Evolutionary conservation across 1,140 invertebrate species (phyloP).

Genomic region (Potamilus streckersoni): DNA sequence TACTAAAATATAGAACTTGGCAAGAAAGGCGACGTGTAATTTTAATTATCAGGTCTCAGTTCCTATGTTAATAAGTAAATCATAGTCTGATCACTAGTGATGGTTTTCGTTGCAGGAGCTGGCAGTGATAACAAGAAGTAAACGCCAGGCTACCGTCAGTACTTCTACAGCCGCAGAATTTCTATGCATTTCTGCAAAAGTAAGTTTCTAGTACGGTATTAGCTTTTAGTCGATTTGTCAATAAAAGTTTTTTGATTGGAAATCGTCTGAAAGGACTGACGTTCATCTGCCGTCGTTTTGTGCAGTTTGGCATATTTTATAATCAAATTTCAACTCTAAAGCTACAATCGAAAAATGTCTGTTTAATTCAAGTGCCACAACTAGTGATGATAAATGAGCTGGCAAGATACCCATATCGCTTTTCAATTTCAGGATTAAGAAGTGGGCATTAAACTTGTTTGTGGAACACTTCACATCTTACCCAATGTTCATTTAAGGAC

Average conservation of each 20-base stretch:
- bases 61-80: too few species aligned
- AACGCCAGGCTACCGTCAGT: conserved; percentile 55
- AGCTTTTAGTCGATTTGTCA: not conserved
- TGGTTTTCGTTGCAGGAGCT: conserved; percentile 48
- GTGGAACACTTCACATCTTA: too few species aligned
- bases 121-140: conserved; percentile 52
- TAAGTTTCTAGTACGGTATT: conserved; percentile 25
- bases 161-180: conserved; percentile 54
- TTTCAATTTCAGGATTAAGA: too few species aligned
- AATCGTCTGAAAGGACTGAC: not conserved
- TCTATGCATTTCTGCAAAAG: conserved; percentile 56
- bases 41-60: too few species aligned
- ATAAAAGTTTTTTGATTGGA: not conserved
- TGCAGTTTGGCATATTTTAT: not conserved
- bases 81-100: not conserved
- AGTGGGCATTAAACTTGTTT: too few species aligned
- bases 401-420: too few species aligned
- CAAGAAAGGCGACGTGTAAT: too few species aligned
- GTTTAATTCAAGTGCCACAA: not conserved
- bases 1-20: too few species aligned
- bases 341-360: not conserved
- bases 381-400: not conserved
- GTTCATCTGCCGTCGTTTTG: not conserved
- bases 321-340: not conserved
- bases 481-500: too few species aligned